Evolutionary conservation across 2,888 invertebrate genomes (phyloP), one percentile per base, ranked within the genome.

Genomic region (Halocaridina rubra): DNA sequence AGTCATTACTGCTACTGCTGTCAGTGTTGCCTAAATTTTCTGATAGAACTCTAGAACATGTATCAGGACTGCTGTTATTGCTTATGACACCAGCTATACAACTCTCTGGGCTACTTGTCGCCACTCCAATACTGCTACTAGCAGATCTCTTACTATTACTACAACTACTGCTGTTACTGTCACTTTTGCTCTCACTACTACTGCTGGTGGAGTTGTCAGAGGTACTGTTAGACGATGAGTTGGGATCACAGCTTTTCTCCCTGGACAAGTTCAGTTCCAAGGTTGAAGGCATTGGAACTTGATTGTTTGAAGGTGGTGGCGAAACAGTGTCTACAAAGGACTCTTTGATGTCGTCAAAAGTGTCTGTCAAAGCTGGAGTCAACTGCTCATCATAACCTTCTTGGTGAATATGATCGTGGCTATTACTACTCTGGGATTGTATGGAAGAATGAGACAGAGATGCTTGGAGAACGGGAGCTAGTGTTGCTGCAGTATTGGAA

Each of bases 1-100:
- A 77, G 32, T 82, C 82, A 53, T 76, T 81, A 32, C 81, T 76
- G 71, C 82, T 82, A 72, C 71, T 82, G 24, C 78, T 78, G 59
- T 82, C 82, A n/a, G 78, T 82, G 59, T 59, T 71, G 22, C 77
- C 77, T 13, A 29, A 30, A 22, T 71, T 72, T 5, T 67, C 67
- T 24, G 29, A 5, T n/a, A 29, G n/a, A 30, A 27, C 67, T 29
- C 67, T 27, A 24, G 24, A 67, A 30, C 67, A 67, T 8, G 46
- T 72, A 71, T 82, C 82, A 7, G 67, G 74, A 24, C 82, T 69
- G 32, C 19, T 67, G 22, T 30, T 77, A 39, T 61, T 64, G 30
- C 29, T 77, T 30, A 64, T 64, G 24, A 77, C 64, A 33, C 82
- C 27, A 33, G 39, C 59, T 24, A 59, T 69, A 22, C 77, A 78